Evolutionary conservation across 2,797 vertebrate species (phyloP), one percentile per base, ranked within the genome.

Genomic region (Rhinophrynus dorsalis): DNA sequence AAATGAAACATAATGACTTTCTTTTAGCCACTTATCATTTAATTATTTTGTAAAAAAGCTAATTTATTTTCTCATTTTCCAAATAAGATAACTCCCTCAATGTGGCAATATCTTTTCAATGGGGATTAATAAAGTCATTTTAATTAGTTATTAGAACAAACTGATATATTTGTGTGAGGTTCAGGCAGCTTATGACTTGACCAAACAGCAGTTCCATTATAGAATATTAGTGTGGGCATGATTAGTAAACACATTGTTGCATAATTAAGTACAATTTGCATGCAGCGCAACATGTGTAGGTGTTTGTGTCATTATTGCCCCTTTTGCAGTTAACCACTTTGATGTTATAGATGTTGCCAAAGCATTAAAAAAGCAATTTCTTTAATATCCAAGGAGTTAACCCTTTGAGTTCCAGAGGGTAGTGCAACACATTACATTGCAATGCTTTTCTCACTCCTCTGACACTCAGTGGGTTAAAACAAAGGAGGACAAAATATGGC

Each of bases 31-130:
- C 29, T n/a, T 33, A 20, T 55, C 51, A 55, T 3, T 55, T 32
- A 55, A 32, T 32, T 55, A 32, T 55, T 30, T 55, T 20, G 27
- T 55, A 33, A 17, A 33, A 52, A 23, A 17, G 30, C 26, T 62
- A 42, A 62, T 62, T 62, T 33, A 62, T 62, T 62, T 62, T 50
- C 59, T 50, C 6, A 62, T 62, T 62, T 50, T 32, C 33, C 59
- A 10, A 33, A n/a, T 48, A 42, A 40, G 62, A 65, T 65, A 52
- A 54, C 62, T 23, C 51, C 29, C 17, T 33, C 24, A n/a, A 33
- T 54, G 37, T 26, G 12, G 47, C 58, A 33, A 20, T 40, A 38
- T 52, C 61, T 52, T 27, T 65, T 65, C 35, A 65, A 26, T 5
- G 10, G 38, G 62, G 62, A 65, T 65, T 65, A 65, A 42, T 50